Conservation (phyloP, 2,888 invertebrate genomes). For the Salticus scenicus region DNA sequence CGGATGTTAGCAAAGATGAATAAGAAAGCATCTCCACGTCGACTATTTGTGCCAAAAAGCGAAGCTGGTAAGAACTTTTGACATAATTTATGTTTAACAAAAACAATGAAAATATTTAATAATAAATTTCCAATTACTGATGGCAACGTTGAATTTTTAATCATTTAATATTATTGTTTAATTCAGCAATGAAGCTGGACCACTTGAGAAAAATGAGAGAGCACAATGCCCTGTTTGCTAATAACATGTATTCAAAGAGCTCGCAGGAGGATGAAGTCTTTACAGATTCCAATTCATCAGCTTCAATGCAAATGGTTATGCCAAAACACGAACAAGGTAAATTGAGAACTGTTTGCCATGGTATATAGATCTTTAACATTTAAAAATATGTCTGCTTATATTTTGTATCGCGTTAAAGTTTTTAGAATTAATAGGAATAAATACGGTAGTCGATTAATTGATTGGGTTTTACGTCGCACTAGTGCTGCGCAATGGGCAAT, state of each 20-base stretch:
- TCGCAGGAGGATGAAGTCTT: constrained; percentile 34
- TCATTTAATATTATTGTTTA: neutral
- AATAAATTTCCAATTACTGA: too few relatives aligned
- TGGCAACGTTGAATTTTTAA: neutral
- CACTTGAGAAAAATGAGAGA: constrained; percentile 48
- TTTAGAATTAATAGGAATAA: too few relatives aligned
- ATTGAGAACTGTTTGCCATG: too few relatives aligned
- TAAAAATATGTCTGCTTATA: too few relatives aligned
- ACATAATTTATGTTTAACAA: too few relatives aligned
- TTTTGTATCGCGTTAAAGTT: too few relatives aligned
- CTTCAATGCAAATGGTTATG: constrained; percentile 12
- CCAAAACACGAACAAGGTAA: constrained; percentile 58
- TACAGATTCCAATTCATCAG: constrained; percentile 25
- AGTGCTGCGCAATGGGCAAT: too few relatives aligned
- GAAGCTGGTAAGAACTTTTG: constrained; percentile 42
- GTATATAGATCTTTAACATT: too few relatives aligned
- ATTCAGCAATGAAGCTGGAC: constrained; percentile 37
- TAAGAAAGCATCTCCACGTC: constrained; percentile 48
- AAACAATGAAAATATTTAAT: too few relatives aligned
- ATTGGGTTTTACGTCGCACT: too few relatives aligned
- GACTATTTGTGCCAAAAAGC: constrained; percentile 61
- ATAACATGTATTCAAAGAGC: constrained; percentile 3
- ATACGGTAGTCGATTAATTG: too few relatives aligned
- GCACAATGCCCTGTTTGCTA: constrained; percentile 26
- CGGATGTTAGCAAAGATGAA: constrained; percentile 52